Evolutionary conservation across 2,888 invertebrate species (phyloP).

Genomic region (Meloe dianella): DNA sequence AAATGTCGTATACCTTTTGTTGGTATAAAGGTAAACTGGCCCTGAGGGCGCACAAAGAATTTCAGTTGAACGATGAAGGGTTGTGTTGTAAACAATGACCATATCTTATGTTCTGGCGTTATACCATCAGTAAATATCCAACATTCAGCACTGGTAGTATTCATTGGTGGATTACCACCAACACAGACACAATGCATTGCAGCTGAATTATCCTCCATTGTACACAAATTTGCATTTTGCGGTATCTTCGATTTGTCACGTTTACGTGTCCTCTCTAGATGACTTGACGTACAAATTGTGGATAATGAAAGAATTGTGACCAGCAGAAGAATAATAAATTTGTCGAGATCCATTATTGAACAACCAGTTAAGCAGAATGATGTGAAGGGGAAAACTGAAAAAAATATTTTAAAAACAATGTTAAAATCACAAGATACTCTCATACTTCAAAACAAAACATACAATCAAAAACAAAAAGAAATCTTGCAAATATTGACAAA

Average conservation of each 20-base stretch:
- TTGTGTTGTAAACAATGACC: constrained; percentile 78
- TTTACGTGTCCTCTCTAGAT: constrained; percentile 39
- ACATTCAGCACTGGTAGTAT: constrained; percentile 77
- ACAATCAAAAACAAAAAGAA: neutral
- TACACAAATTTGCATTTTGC: constrained; percentile 41
- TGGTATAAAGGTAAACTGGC: constrained; percentile 74
- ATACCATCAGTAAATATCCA: constrained; percentile 74
- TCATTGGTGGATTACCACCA: constrained; percentile 60
- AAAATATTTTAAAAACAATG: neutral
- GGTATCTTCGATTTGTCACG: constrained; percentile 38
- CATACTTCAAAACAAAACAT: neutral
- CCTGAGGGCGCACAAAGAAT: constrained; percentile 74
- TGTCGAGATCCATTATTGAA: neutral
- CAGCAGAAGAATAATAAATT: neutral
- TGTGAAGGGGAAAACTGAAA: neutral
- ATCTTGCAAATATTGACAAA: too few relatives aligned
- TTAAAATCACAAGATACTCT: too few relatives aligned
- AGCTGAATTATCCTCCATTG: constrained; percentile 33
- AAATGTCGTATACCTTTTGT: constrained; percentile 72
- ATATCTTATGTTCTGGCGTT: constrained; percentile 71
- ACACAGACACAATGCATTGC: constrained; percentile 70
- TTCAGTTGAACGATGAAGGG: constrained; percentile 72
- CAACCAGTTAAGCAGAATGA: neutral
- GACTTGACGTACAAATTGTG: constrained; percentile 16
- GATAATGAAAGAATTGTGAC: neutral